phyloP scores from a whole-genome alignment of 92 coral and sea anemone species.

The Palythoa heliodiscus region DNA sequence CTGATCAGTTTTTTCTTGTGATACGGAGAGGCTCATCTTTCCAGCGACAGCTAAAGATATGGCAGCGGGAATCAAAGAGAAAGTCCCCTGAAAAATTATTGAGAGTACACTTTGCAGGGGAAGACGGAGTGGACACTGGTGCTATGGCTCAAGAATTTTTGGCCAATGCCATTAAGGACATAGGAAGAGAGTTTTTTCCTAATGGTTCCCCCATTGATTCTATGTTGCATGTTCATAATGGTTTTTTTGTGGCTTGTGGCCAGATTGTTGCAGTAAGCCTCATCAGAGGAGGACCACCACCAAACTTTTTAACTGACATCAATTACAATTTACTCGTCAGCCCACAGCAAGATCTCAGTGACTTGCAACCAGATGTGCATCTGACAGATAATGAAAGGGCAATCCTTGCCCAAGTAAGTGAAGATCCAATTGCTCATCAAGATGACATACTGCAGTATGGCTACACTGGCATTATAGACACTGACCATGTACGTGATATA shows the following conservation, averaged over 20 bases:
- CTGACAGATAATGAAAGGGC: slow-evolving; percentile 47
- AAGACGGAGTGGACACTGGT: slow-evolving; percentile 67
- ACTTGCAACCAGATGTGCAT: slow-evolving; percentile 50
- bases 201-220: slow-evolving; percentile 62
- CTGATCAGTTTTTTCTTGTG: slow-evolving; percentile 51
- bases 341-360: slow-evolving; percentile 47
- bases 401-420: slow-evolving; percentile 42
- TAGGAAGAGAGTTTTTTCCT: slow-evolving; percentile 48
- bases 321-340: slow-evolving; percentile 58
- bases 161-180: slow-evolving; percentile 5
- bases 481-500: slow-evolving; percentile 50
- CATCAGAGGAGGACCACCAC: slow-evolving; percentile 69
- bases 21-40: slow-evolving; percentile 60
- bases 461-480: slow-evolving; percentile 62
- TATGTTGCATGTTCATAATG: slow-evolving; percentile 56
- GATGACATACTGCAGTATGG: slow-evolving; percentile 71
- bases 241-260: slow-evolving; percentile 53
- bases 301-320: slow-evolving; percentile 54
- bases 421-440: slow-evolving; percentile 44
- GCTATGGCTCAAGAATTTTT: slow-evolving; percentile 55
- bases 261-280: slow-evolving; percentile 63
- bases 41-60: slow-evolving; percentile 50
- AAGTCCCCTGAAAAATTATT: slow-evolving; percentile 52
- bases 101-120: slow-evolving; percentile 68
- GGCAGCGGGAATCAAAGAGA: slow-evolving; percentile 65